These are phyloP conservation scores for Pammene aurita DNA, from an alignment of 2,888 invertebrate species.

Conservation along the genomic window DNA sequence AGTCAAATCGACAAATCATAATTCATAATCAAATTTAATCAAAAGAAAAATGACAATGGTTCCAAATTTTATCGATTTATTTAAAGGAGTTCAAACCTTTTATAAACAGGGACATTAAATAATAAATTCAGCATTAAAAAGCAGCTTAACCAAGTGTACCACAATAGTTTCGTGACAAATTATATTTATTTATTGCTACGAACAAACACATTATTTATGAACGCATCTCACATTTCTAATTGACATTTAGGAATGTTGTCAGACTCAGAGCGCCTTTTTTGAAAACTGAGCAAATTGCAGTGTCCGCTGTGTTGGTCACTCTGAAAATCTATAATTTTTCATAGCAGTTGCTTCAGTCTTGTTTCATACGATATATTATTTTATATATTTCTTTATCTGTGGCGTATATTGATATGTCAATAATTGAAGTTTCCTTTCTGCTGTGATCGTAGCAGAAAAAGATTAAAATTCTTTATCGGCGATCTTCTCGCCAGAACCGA, in stretches of 20 bases:
- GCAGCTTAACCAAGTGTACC: too few species aligned
- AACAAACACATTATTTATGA: too few species aligned
- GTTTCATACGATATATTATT: not conserved
- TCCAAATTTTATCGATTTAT: conserved; percentile 4
- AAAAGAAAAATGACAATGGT: too few species aligned
- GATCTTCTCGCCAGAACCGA: not conserved
- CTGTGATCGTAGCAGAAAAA: conserved; percentile 31
- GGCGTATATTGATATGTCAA: conserved; percentile 37
- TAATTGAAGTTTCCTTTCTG: conserved; percentile 41
- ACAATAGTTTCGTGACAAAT: too few species aligned
- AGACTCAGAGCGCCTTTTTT: not conserved
- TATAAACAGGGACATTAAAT: not conserved
- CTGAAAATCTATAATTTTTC: not conserved
- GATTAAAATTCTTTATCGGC: conserved; percentile 17
- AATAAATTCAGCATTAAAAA: too few species aligned
- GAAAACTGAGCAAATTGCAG: not conserved
- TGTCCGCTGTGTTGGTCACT: not conserved
- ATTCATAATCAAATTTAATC: too few species aligned
- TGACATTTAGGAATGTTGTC: conserved; percentile 8
- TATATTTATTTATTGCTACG: too few species aligned
- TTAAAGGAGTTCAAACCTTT: not conserved
- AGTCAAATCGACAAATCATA: conserved; percentile 19
- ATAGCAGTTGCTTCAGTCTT: not conserved
- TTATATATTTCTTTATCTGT: conserved; percentile 12
- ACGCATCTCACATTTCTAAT: not conserved